Evolutionary conservation across 2,888 invertebrate genomes (phyloP).

Genomic region (Apodemia zela): DNA sequence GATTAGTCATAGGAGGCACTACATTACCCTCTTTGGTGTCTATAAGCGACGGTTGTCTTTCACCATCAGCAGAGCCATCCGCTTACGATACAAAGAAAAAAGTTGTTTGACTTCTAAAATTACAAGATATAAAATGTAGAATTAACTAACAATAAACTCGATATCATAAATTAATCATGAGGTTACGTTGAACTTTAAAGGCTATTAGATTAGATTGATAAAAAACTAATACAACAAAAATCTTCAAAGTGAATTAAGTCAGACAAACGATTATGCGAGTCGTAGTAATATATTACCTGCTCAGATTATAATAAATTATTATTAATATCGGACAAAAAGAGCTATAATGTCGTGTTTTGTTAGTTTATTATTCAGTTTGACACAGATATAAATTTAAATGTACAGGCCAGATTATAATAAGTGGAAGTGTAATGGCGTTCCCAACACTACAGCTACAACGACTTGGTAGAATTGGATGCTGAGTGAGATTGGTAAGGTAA

Average conservation of each 20-base stretch:
- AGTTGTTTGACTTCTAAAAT: background rate
- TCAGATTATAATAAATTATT: slow-evolving; percentile 14
- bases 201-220: slow-evolving; percentile 6
- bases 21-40: no score
- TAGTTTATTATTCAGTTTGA: slow-evolving; percentile 29
- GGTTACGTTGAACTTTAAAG: slow-evolving; percentile 6
- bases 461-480: no score
- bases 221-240: slow-evolving; percentile 9
- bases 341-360: slow-evolving; percentile 25
- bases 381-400: slow-evolving; percentile 36
- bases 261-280: slow-evolving; percentile 2
- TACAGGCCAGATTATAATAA: slow-evolving; percentile 45
- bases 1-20: no score
- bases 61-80: no score
- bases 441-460: no score
- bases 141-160: slow-evolving; percentile 1
- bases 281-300: background rate
- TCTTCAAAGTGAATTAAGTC: slow-evolving; percentile 3
- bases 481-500: no score
- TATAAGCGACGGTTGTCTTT: no score
- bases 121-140: background rate
- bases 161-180: background rate
- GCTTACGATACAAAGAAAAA: background rate
- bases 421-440: slow-evolving; percentile 49
- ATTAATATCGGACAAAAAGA: slow-evolving; percentile 14